These are phyloP conservation scores for Pristionchus pacificus DNA, from an alignment of 1,140 invertebrate genomes.

Conservation along the genomic window DNA sequence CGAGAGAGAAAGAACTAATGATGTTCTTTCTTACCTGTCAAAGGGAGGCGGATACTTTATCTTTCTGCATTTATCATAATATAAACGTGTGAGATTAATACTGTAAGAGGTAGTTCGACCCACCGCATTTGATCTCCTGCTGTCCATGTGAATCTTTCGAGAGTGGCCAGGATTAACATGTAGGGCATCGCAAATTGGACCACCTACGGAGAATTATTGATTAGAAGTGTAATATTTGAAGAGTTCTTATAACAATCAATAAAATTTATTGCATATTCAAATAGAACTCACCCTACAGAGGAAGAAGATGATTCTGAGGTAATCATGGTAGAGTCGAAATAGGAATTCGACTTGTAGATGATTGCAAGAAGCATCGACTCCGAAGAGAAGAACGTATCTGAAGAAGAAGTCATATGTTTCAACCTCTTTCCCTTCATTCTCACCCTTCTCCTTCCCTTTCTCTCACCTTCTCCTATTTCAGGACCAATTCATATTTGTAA, in stretches of 20 bases:
- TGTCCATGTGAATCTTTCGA: slow-evolving; percentile 29
- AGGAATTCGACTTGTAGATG: slow-evolving; percentile 17
- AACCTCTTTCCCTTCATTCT: no score
- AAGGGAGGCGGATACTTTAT: no score
- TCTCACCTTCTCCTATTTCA: no score
- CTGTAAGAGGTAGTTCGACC: no score
- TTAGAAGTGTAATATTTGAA: not conserved
- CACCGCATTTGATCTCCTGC: slow-evolving; percentile 19
- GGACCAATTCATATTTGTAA: no score
- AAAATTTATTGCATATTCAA: no score
- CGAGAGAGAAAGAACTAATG: not conserved
- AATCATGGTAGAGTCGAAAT: slow-evolving; percentile 27
- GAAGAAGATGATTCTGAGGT: slow-evolving; percentile 26
- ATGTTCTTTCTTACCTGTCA: no score
- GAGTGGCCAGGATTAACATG: slow-evolving; percentile 27
- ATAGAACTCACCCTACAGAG: slow-evolving; percentile 11
- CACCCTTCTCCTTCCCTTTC: no score
- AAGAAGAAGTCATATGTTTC: no score
- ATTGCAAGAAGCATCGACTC: slow-evolving; percentile 23
- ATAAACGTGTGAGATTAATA: no score
- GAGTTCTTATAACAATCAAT: no score
- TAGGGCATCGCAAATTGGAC: slow-evolving; percentile 33
- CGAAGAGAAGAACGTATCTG: slow-evolving; percentile 24
- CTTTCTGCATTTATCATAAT: no score
- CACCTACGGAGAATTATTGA: slow-evolving; percentile 8